These are phyloP conservation scores for Capitulum mitella DNA, from an alignment of 2,888 invertebrate species.

Conservation along the genomic window DNA sequence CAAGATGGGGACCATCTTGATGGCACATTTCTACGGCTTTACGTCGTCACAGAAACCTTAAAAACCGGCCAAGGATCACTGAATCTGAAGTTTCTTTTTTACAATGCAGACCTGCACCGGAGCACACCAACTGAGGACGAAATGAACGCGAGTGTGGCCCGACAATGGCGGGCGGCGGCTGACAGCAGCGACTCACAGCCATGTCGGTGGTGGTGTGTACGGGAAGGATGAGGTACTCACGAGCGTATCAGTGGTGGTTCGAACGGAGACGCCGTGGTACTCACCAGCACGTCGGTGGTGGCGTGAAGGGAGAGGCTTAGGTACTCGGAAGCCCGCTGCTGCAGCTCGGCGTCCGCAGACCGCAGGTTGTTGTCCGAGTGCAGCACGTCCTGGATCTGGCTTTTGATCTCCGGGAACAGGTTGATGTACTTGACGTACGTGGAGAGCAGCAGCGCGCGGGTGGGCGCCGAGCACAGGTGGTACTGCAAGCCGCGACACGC, in stretches of 20 bases:
- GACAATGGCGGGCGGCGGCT: too few species aligned
- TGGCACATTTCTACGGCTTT: too few species aligned
- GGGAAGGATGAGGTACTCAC: conserved; percentile 83
- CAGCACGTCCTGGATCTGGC: conserved; percentile 90
- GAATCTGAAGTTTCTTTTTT: too few species aligned
- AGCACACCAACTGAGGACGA: too few species aligned
- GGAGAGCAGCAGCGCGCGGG: conserved; percentile 88
- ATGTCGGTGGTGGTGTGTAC: conserved; percentile 92
- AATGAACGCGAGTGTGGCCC: too few species aligned
- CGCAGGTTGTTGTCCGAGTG: conserved; percentile 89
- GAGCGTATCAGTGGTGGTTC: conserved; percentile 92
- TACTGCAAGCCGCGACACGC: conserved; percentile 51
- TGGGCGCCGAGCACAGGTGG: conserved; percentile 94
- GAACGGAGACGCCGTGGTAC: conserved; percentile 90
- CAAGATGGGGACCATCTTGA: too few species aligned
- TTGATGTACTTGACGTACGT: conserved; percentile 99
- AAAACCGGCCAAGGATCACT: too few species aligned
- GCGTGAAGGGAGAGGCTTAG: conserved; percentile 91
- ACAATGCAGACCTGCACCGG: too few species aligned
- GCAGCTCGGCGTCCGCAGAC: conserved; percentile 96
- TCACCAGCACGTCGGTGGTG: conserved; percentile 83
- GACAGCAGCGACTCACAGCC: too few species aligned
- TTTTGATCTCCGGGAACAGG: conserved; percentile 96
- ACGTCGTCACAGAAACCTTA: too few species aligned
- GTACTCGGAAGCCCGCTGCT: conserved; percentile 97